Evolutionary conservation across 2,888 invertebrate species (phyloP).

Genomic region (Eupelmus urozonus): DNA sequence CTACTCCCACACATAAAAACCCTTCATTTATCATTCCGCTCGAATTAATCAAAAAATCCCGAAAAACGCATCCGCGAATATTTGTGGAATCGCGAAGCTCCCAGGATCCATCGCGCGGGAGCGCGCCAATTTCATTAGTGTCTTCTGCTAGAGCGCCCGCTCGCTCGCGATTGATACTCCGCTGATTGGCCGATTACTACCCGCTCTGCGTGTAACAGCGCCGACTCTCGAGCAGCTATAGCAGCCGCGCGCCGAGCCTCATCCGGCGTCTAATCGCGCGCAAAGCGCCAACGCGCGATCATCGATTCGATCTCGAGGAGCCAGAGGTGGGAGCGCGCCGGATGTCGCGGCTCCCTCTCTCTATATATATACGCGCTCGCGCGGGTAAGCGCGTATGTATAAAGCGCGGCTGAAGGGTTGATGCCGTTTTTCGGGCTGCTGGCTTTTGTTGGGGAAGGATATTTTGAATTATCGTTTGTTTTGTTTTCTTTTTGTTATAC

Average conservation of each 20-base stretch:
- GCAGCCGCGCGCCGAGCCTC: background rate
- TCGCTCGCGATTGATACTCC: constrained; percentile 38
- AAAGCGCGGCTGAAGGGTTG: background rate
- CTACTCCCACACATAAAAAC: no score
- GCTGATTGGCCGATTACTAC: constrained; percentile 34
- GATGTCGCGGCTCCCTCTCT: background rate
- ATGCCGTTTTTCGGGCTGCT: background rate
- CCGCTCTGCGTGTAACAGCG: background rate
- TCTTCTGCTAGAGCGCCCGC: background rate
- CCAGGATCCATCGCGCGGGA: background rate
- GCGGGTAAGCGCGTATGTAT: background rate
- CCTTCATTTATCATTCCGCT: no score
- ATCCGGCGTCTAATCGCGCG: constrained; percentile 26
- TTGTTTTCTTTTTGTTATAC: no score
- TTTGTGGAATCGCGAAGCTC: background rate
- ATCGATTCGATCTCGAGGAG: constrained; percentile 47
- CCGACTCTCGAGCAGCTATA: background rate
- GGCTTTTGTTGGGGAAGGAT: background rate
- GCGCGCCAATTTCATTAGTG: constrained; percentile 20
- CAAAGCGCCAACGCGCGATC: constrained; percentile 29
- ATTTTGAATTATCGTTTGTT: no score
- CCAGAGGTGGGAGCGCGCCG: background rate
- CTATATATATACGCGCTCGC: background rate
- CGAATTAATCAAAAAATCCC: no score
- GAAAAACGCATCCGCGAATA: background rate